Evolutionary conservation across 1,140 invertebrate species (phyloP).

Genomic region (Zaprionus inermis): DNA sequence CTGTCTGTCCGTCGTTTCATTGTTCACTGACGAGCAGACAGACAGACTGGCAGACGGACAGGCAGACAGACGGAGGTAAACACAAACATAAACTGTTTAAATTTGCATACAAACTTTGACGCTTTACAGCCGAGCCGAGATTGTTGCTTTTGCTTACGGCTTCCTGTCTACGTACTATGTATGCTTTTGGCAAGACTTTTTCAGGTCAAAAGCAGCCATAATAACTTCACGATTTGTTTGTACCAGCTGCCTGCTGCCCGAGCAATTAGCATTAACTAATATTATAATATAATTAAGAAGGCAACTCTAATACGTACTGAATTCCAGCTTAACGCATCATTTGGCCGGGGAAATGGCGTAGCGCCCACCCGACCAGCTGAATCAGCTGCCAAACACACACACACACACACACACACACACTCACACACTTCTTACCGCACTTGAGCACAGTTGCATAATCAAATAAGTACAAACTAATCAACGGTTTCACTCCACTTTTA

Average conservation of each 20-base stretch:
- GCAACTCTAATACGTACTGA: slow-evolving; percentile 10
- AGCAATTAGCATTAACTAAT: slow-evolving; percentile 31
- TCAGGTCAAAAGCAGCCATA: slow-evolving; percentile 17
- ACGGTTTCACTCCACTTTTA: slow-evolving; percentile 7
- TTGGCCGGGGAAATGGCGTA: background rate
- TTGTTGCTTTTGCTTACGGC: slow-evolving; percentile 25
- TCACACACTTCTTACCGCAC: slow-evolving; percentile 5
- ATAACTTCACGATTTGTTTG: slow-evolving; percentile 13
- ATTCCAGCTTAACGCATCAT: slow-evolving; percentile 1
- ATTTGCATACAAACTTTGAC: slow-evolving; percentile 77
- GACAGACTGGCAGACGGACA: slow-evolving; percentile 2
- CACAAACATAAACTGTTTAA: slow-evolving; percentile 27
- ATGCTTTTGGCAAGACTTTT: slow-evolving; percentile 23
- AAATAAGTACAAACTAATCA: background rate
- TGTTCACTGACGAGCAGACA: slow-evolving; percentile 4
- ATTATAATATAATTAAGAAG: slow-evolving; percentile 32
- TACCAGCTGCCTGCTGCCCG: slow-evolving; percentile 4
- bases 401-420: background rate
- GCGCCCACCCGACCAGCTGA: background rate
- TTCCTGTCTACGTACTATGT: slow-evolving; percentile 57
- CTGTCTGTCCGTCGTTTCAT: slow-evolving; percentile 22
- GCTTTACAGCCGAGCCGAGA: slow-evolving; percentile 35
- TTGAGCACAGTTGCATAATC: slow-evolving; percentile 29
- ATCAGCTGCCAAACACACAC: background rate
- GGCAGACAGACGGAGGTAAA: slow-evolving; percentile 11